A percentile compares a stretch with the other conserved stretches of the same genome.
Conservation (phyloP, 2,888 invertebrate genomes). For the Gari tellinella region DNA sequence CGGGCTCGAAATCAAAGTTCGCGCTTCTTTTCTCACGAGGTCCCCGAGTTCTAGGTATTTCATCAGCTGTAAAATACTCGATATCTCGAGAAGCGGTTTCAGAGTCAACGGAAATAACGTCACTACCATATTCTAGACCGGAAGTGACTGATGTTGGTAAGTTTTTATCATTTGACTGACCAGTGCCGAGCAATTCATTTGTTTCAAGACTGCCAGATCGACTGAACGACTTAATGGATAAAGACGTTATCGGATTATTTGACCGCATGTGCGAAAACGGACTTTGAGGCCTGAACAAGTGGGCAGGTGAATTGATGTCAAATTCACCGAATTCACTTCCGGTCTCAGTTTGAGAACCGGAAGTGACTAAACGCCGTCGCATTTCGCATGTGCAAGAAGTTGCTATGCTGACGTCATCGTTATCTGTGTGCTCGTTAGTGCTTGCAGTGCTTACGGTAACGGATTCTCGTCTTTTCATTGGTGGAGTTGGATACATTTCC, state of each 20-base stretch:
- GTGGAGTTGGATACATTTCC: slow-evolving; percentile 39
- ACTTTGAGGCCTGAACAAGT: not conserved
- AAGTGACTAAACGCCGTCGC: slow-evolving; percentile 10
- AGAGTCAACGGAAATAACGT: too few relatives aligned
- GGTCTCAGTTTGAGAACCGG: slow-evolving; percentile 7
- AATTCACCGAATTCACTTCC: not conserved
- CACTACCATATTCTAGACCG: too few relatives aligned
- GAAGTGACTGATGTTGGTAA: too few relatives aligned
- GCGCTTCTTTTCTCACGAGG: too few relatives aligned
- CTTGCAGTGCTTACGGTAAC: slow-evolving; percentile 57
- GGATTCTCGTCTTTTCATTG: slow-evolving; percentile 52
- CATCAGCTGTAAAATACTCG: too few relatives aligned
- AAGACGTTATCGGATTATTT: not conserved
- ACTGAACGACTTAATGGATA: slow-evolving; percentile 1
- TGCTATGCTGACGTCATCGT: slow-evolving; percentile 5
- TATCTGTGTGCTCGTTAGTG: not conserved
- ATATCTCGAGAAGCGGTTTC: too few relatives aligned
- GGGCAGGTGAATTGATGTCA: not conserved
- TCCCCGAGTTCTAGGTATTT: too few relatives aligned
- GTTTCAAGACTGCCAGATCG: too few relatives aligned
- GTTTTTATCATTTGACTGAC: too few relatives aligned
- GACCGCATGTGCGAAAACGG: not conserved
- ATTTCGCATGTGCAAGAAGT: not conserved
- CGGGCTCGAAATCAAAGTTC: too few relatives aligned
- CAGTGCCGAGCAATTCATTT: too few relatives aligned